Evolutionary conservation across 64 coral and sea anemone species (phyloP).

Genomic region (Acropora yongei): DNA sequence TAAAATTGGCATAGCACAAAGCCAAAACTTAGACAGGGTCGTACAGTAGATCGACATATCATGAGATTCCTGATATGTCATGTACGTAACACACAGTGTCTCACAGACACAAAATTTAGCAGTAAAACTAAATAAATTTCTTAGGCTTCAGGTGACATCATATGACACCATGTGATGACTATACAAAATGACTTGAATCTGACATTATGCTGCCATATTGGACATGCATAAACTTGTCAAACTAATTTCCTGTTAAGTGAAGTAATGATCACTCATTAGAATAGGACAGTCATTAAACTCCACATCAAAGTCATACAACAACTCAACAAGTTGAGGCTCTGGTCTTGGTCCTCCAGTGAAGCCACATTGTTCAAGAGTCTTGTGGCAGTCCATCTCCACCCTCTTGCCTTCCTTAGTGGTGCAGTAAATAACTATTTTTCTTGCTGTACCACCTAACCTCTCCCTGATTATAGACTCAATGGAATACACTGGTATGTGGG

Average conservation of each 20-base stretch:
- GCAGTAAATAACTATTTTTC: conserved; percentile 82
- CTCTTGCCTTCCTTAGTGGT: conserved; percentile 70
- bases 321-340: conserved; percentile 85
- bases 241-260: conserved; percentile 42
- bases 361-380: conserved; percentile 89
- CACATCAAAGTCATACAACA: conserved; percentile 94
- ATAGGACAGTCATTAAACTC: conserved; percentile 97
- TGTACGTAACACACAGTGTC: too few species aligned
- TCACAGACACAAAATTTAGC: too few species aligned
- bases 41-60: too few species aligned
- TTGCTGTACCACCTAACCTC: conserved; percentile 84
- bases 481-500: conserved; percentile 83
- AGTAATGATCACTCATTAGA: conserved; percentile 96
- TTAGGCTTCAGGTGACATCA: too few species aligned
- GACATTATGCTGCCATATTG: too few species aligned
- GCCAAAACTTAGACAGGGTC: too few species aligned
- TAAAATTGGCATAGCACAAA: too few species aligned
- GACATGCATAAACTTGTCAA: too few species aligned
- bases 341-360: conserved; percentile 81
- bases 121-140: too few species aligned
- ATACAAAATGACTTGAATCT: too few species aligned
- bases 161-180: too few species aligned
- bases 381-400: conserved; percentile 73
- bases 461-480: conserved; percentile 73
- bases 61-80: too few species aligned